Conservation (phyloP, 1,140 invertebrate species). For the Cyphomyrmex costatus region DNA sequence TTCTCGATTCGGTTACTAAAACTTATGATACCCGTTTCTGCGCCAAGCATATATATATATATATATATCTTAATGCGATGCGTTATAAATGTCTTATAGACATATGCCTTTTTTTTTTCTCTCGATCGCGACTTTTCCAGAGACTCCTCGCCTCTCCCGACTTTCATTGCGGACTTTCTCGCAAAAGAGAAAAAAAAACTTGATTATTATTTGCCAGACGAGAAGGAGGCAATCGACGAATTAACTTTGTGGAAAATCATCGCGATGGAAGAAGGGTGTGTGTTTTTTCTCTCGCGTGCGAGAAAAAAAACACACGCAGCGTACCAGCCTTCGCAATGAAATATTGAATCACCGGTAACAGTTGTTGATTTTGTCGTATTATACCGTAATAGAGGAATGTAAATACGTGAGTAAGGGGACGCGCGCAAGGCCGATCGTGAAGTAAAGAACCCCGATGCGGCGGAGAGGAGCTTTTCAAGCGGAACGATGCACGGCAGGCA, state of each 20-base stretch:
- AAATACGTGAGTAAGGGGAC: constrained; percentile 40
- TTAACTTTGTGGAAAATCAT: constrained; percentile 41
- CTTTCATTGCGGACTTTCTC: constrained; percentile 4
- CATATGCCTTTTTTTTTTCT: background rate
- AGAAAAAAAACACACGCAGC: background rate
- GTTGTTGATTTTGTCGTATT: constrained; percentile 50
- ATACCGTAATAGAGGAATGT: constrained; percentile 58
- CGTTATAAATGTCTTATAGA: background rate
- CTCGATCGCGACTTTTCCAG: background rate
- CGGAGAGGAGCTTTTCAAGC: constrained; percentile 55
- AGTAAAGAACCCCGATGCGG: constrained; percentile 41
- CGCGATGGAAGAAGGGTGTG: background rate
- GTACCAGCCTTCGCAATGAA: constrained; percentile 10
- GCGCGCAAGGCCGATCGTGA: constrained; percentile 34
- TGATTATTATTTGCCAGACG: constrained; percentile 36
- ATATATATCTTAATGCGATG: background rate
- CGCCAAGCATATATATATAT: too few species aligned
- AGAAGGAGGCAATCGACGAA: background rate
- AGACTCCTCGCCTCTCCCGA: background rate
- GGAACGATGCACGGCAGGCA: constrained; percentile 70
- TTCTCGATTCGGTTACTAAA: background rate
- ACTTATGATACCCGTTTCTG: background rate
- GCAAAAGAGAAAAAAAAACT: background rate
- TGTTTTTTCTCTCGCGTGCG: constrained; percentile 4
- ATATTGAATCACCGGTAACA: constrained; percentile 49